A percentile compares a stretch with the other conserved stretches of the same genome.
Evolutionary conservation across 2,888 invertebrate genomes (phyloP).

Genomic region (Hemaris fuciformis): DNA sequence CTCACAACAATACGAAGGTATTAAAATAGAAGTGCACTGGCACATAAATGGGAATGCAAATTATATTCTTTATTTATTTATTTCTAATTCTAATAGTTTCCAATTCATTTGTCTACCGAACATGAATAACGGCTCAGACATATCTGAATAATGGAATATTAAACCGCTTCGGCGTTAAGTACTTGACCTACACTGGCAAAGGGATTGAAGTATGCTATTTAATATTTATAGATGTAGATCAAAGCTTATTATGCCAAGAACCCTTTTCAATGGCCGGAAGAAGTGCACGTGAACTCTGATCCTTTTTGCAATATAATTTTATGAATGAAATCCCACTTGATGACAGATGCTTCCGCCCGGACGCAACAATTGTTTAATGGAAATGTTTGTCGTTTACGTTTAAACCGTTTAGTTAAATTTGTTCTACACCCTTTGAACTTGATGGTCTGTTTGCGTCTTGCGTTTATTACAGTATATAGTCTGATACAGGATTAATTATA

Average conservation of each 20-base stretch:
- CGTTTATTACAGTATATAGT: not conserved
- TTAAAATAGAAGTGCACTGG: not conserved
- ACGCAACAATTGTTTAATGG: conserved; percentile 46
- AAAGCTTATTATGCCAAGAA: not conserved
- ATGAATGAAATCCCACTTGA: conserved; percentile 58
- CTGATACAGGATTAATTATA: not conserved
- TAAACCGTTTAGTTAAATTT: conserved; percentile 22
- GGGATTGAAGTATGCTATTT: not conserved
- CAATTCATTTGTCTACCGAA: not conserved
- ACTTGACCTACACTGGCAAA: not conserved
- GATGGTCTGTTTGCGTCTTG: not conserved
- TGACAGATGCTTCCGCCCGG: conserved; percentile 57
- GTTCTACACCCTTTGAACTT: not conserved
- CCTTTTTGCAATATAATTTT: conserved; percentile 52
- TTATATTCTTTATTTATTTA: not conserved
- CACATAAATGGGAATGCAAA: not conserved
- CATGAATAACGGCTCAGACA: not conserved
- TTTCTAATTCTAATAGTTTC: not conserved
- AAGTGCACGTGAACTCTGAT: conserved; percentile 36
- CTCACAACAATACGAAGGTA: too few relatives aligned
- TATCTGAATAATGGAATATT: not conserved
- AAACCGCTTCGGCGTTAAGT: not conserved
- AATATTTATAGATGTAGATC: conserved; percentile 1
- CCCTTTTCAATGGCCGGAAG: conserved; percentile 36
- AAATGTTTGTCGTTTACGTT: conserved; percentile 33